Conservation (phyloP, 1,140 invertebrate species). For the Dryas iulia region DNA sequence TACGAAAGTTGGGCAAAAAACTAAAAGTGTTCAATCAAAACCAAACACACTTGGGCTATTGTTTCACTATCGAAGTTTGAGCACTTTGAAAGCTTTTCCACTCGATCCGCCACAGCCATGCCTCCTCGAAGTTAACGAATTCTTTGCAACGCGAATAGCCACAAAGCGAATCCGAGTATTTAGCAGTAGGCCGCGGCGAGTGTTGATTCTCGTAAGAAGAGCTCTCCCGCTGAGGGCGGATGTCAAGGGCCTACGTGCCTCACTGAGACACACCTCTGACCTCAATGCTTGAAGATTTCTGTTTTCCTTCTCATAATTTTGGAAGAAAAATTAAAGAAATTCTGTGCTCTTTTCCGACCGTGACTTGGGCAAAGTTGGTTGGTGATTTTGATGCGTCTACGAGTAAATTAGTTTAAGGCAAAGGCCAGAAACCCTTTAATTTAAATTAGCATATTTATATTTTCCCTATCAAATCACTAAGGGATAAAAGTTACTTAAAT, state of each 20-base stretch:
- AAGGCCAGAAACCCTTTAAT: not conserved
- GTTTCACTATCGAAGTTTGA: constrained; percentile 21
- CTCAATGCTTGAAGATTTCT: constrained; percentile 30
- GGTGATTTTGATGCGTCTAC: not conserved
- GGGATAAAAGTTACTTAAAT: not conserved
- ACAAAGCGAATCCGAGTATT: constrained; percentile 37
- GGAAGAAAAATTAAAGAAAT: constrained; percentile 15
- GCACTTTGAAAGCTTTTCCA: constrained; percentile 21
- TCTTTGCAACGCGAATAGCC: constrained; percentile 18
- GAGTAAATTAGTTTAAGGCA: not conserved
- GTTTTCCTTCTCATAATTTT: constrained; percentile 24
- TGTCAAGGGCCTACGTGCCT: constrained; percentile 43
- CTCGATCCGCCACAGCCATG: constrained; percentile 11
- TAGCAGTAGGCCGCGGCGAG: constrained; percentile 28
- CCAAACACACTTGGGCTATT: constrained; percentile 5
- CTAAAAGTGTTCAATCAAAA: constrained; percentile 9
- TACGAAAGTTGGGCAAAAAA: constrained; percentile 3
- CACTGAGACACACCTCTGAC: constrained; percentile 34
- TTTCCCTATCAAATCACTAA: not conserved
- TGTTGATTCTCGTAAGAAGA: constrained; percentile 37
- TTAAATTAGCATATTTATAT: not conserved
- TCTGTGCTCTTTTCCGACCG: not conserved
- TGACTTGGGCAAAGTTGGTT: not conserved
- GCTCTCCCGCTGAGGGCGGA: constrained; percentile 37
- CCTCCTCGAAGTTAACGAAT: constrained; percentile 24